Evolutionary conservation across 2,888 invertebrate genomes (phyloP).

Genomic region (Archaeoteleia sp.): DNA sequence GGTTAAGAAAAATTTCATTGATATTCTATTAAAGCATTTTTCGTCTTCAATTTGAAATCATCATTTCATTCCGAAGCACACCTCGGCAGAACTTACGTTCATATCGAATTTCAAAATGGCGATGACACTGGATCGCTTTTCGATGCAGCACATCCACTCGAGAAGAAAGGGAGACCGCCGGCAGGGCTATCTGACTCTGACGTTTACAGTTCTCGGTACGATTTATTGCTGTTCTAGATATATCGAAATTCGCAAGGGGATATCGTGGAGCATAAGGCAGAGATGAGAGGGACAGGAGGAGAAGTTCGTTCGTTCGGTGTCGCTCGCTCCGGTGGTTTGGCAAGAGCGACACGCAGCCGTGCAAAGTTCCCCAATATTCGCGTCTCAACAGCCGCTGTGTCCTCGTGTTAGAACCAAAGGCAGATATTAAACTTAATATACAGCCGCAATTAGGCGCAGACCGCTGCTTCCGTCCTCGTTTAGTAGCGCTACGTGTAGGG

Average conservation of each 20-base stretch:
- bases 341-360: conserved; percentile 50
- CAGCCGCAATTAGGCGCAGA: conserved; percentile 72
- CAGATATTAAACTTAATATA: conserved; percentile 73
- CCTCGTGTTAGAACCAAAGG: conserved; percentile 61
- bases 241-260: conserved; percentile 53
- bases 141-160: conserved; percentile 25
- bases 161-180: conserved; percentile 40
- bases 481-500: conserved; percentile 24
- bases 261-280: conserved; percentile 17
- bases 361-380: conserved; percentile 67
- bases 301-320: conserved; percentile 32
- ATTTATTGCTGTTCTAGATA: conserved; percentile 70
- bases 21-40: too few species aligned
- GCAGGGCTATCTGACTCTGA: conserved; percentile 65
- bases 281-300: conserved; percentile 27
- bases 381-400: conserved; percentile 29
- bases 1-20: too few species aligned
- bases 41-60: too few species aligned
- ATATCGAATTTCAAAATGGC: conserved; percentile 45
- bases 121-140: conserved; percentile 35
- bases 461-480: conserved; percentile 50
- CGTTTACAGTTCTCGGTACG: conserved; percentile 68
- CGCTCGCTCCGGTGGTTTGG: conserved; percentile 44
- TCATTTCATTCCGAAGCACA: too few species aligned
- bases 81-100: conserved; percentile 36